phyloP scores from a whole-genome alignment of 1,140 invertebrate genomes.

The Ceratina calcarata region DNA sequence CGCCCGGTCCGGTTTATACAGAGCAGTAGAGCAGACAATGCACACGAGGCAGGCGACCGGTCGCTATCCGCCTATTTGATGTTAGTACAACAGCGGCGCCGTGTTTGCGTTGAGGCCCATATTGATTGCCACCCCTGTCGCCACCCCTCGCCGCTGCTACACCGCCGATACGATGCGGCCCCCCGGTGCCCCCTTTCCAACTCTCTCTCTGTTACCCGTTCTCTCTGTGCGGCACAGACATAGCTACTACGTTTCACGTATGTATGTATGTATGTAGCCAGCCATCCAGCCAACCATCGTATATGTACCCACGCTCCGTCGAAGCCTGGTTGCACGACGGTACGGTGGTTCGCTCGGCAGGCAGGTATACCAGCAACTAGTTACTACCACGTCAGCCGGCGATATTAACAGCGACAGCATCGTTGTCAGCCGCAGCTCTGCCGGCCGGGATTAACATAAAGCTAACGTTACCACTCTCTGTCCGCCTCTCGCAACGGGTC shows the following conservation, averaged over 20 bases:
- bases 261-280: no score
- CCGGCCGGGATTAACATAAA: conserved; percentile 73
- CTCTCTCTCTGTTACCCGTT: conserved; percentile 38
- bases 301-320: no score
- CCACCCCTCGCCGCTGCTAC: conserved; percentile 72
- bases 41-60: conserved; percentile 73
- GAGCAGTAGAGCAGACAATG: conserved; percentile 72
- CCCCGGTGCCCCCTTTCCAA: conserved; percentile 11
- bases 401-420: conserved; percentile 78
- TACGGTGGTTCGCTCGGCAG: conserved; percentile 50
- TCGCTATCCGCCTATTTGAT: conserved; percentile 81
- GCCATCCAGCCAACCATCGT: no score
- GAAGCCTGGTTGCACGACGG: neutral
- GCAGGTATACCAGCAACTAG: conserved; percentile 73
- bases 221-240: conserved; percentile 62
- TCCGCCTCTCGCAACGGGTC: conserved; percentile 43
- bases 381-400: conserved; percentile 75
- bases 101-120: conserved; percentile 81
- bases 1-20: conserved; percentile 74
- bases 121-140: conserved; percentile 80
- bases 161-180: conserved; percentile 17
- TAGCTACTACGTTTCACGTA: conserved; percentile 63
- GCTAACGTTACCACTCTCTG: conserved; percentile 61
- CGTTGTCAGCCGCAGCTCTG: conserved; percentile 75
- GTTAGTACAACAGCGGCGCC: conserved; percentile 80